Conservation (phyloP, 1,140 invertebrate genomes). For the Scaptomyza pallida region DNA sequence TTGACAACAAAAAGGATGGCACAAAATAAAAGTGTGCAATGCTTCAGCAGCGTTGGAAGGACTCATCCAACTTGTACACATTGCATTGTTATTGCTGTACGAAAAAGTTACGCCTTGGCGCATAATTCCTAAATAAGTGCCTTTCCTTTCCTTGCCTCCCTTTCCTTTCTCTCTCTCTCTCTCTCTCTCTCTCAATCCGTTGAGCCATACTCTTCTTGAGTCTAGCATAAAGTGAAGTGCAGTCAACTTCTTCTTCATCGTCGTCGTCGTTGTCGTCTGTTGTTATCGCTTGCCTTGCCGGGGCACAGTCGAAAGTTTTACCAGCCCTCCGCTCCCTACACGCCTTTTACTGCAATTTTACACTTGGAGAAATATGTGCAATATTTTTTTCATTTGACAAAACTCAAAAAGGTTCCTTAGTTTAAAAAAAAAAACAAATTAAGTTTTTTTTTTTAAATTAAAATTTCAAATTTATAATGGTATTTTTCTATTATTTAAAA, state of each 20-base stretch:
- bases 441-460: no score
- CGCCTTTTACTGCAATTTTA: no score
- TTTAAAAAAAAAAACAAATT: no score
- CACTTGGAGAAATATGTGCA: neutral
- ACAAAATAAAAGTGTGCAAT: constrained; percentile 50
- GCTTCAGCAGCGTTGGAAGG: neutral
- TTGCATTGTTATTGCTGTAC: constrained; percentile 16
- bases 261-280: no score
- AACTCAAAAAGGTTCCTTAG: no score
- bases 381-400: no score
- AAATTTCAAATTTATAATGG: no score
- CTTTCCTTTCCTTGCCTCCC: neutral
- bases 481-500: no score
- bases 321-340: neutral
- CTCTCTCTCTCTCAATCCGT: neutral
- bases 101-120: constrained; percentile 58
- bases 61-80: constrained; percentile 7
- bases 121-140: constrained; percentile 77
- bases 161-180: no score
- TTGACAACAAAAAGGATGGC: constrained; percentile 61
- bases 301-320: constrained; percentile 61
- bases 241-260: constrained; percentile 71
- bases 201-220: neutral
- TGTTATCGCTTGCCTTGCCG: constrained; percentile 60
- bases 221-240: constrained; percentile 33